Percentiles rank a stretch among this genome's conserved stretches.
Evolutionary conservation across 1,140 invertebrate genomes (phyloP).

Genomic region (Zaprionus africanus): DNA sequence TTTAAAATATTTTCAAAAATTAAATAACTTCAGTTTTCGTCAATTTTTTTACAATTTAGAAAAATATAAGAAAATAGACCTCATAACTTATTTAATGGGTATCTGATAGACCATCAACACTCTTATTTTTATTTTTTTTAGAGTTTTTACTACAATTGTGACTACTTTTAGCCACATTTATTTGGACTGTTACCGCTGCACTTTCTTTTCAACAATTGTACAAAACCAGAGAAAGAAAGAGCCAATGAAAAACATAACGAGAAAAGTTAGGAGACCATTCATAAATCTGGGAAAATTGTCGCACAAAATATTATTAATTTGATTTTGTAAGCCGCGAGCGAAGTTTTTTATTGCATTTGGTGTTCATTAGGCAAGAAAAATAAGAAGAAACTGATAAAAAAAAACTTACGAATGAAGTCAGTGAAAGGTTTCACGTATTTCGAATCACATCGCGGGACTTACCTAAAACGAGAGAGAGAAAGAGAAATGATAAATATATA

Average conservation of each 20-base stretch:
- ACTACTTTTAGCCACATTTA: constrained; percentile 29
- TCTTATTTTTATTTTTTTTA: background rate
- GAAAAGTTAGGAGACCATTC: background rate
- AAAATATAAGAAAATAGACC: too few relatives aligned
- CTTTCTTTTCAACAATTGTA: constrained; percentile 37
- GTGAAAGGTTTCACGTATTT: constrained; percentile 39
- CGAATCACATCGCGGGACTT: constrained; percentile 42
- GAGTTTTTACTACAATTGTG: constrained; percentile 21
- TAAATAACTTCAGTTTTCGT: too few relatives aligned
- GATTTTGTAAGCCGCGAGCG: constrained; percentile 25
- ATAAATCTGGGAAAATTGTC: constrained; percentile 48
- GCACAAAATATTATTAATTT: constrained; percentile 35
- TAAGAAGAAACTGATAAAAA: constrained; percentile 22
- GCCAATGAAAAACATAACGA: background rate
- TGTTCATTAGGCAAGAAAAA: constrained; percentile 24
- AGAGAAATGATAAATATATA: constrained; percentile 37
- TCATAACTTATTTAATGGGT: background rate
- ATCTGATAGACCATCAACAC: background rate
- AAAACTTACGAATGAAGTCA: constrained; percentile 18
- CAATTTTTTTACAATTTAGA: too few relatives aligned
- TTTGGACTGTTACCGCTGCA: constrained; percentile 33
- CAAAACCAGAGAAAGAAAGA: constrained; percentile 4
- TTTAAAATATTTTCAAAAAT: too few relatives aligned
- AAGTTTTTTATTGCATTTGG: background rate
- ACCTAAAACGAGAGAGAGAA: constrained; percentile 69